phyloP scores from a whole-genome alignment of 1,140 invertebrate species.

The Monochamus saltuarius region DNA sequence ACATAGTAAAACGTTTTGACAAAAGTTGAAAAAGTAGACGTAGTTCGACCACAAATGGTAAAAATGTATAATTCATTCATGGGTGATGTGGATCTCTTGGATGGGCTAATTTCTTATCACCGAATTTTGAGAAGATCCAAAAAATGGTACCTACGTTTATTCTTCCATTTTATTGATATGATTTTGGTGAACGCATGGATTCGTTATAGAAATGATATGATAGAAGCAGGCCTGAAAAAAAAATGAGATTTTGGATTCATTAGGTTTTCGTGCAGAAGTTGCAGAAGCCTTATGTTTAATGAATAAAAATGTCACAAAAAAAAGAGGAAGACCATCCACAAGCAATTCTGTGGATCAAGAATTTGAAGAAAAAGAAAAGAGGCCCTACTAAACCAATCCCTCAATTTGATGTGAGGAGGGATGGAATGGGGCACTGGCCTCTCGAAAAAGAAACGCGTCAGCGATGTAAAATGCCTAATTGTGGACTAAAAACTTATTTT shows the following conservation, averaged over 20 bases:
- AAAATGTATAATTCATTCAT: constrained; percentile 43
- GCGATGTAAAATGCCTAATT: too few relatives aligned
- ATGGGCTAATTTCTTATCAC: constrained; percentile 28
- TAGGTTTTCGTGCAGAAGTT: too few relatives aligned
- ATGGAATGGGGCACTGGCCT: too few relatives aligned
- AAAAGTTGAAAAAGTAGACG: neutral
- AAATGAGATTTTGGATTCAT: neutral
- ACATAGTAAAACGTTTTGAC: neutral
- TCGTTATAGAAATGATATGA: neutral
- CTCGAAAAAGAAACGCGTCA: too few relatives aligned
- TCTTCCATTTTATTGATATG: constrained; percentile 31
- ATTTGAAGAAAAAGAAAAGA: too few relatives aligned
- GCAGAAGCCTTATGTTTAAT: neutral
- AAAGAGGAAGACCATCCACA: too few relatives aligned
- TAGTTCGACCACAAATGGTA: constrained; percentile 34
- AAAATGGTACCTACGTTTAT: constrained; percentile 39
- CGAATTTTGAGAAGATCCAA: constrained; percentile 30
- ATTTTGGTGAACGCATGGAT: constrained; percentile 28
- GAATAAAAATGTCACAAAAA: too few relatives aligned
- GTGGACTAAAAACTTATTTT: too few relatives aligned
- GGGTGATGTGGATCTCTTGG: constrained; percentile 39
- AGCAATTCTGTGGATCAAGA: too few relatives aligned
- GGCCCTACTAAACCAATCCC: too few relatives aligned
- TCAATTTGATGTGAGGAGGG: too few relatives aligned
- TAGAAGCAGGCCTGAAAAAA: neutral